Evolutionary conservation across 1,140 invertebrate genomes (phyloP).

Genomic region (Leptinotarsa texana): DNA sequence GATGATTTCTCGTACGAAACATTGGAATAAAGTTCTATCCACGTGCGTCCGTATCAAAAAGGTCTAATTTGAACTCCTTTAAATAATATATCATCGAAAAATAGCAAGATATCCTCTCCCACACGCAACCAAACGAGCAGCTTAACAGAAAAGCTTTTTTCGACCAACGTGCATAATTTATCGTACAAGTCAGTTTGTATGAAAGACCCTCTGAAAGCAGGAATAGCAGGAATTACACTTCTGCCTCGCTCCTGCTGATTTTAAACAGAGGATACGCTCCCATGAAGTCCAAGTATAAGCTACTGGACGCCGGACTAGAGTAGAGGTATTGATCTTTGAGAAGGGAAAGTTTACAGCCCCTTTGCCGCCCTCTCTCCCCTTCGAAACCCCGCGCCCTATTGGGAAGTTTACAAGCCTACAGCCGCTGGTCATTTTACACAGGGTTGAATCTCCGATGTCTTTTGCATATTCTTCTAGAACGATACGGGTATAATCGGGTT

Average conservation of each 20-base stretch:
- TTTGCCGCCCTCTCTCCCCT: conserved; percentile 41
- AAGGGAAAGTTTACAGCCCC: conserved; percentile 56
- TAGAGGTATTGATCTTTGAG: conserved; percentile 56
- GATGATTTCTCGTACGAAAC: too few species aligned
- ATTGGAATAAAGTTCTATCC: too few species aligned
- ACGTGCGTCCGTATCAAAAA: too few species aligned
- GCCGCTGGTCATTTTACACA: conserved; percentile 54
- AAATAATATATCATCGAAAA: too few species aligned
- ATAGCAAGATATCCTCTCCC: too few species aligned
- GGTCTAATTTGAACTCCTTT: too few species aligned
- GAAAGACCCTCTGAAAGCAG: background rate
- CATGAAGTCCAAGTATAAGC: conserved; percentile 25
- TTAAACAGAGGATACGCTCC: conserved; percentile 17
- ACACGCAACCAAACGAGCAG: too few species aligned
- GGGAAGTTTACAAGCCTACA: conserved; percentile 50
- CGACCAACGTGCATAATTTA: background rate
- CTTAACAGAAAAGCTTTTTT: too few species aligned
- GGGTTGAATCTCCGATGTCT: conserved; percentile 47
- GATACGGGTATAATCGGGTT: conserved; percentile 15
- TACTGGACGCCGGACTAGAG: conserved; percentile 44
- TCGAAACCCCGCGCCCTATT: conserved; percentile 39
- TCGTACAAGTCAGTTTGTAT: background rate
- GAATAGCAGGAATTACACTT: conserved; percentile 4
- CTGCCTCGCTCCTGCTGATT: conserved; percentile 3
- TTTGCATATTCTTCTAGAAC: conserved; percentile 50